Base-by-base conservation (phyloP, 1,140 invertebrate species). In the Anthonomus grandis region DNA sequence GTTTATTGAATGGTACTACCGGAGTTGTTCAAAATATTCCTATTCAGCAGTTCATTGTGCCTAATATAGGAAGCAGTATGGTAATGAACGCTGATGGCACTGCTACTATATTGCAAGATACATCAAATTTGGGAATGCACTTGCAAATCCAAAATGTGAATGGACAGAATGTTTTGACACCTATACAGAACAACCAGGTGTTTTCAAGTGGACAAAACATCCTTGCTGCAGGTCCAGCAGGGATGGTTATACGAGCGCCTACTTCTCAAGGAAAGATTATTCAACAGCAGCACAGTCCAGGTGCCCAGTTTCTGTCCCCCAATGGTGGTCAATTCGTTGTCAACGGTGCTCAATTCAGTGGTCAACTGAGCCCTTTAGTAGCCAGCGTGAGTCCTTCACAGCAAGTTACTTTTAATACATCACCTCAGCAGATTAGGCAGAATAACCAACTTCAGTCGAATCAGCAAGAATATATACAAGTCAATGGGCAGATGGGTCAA, bases 31-130 rank as follows among this genome's bases (percentile, higher is more conserved):
- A 86, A 57, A 89, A 89, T 69, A 86, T 89, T 66, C 86, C 86
- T 0, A 87, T 89, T 48, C 89, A 91, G 65, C 89, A 91, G 65
- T 86, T 91, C 64, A 85, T 91, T 41, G 83, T 91, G 39, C 89
- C 89, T 3, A 87, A 89, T 62, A 71, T 89, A 1, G 86, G 87
- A 1, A 63, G 67, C 15, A 71, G 68, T 39, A 73, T 74, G 71
- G 70, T 74, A 5, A 73, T 74, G 70, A 71, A 73, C 50, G 62
- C 72, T 3, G 72, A 74, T 62, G 72, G 72, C 15, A 73, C 72
- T 79, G 89, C 58, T 82, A 91, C 81, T 81, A 89, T 39, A 83
- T 84, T 86, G 81, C 87, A 18, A 81, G 86, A 21, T 82, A 81
- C 84, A 12, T 82, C 79, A 0, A 82, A 84, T 45, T 77, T 85